Evolutionary conservation across 2,888 invertebrate genomes (phyloP).

Genomic region (Pachliopta kotzebuea): DNA sequence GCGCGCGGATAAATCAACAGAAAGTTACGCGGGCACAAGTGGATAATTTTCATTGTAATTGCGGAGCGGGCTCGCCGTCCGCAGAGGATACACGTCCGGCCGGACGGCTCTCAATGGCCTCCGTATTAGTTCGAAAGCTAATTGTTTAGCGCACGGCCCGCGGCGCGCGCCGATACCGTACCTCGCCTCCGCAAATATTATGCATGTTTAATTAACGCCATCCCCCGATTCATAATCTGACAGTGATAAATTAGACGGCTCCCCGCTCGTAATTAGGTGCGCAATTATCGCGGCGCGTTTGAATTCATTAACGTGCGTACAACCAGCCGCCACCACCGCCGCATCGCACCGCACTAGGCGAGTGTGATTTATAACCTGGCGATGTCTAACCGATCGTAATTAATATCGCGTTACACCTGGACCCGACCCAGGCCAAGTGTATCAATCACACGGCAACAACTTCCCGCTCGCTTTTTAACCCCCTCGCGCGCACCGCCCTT

Average conservation of each 20-base stretch:
- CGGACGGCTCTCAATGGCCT: slow-evolving; percentile 46
- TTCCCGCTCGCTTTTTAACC: slow-evolving; percentile 54
- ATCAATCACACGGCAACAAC: slow-evolving; percentile 47
- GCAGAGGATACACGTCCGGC: slow-evolving; percentile 42
- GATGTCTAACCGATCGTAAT: slow-evolving; percentile 66
- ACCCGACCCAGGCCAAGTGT: slow-evolving; percentile 40
- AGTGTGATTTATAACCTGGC: slow-evolving; percentile 70
- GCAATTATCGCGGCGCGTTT: slow-evolving; percentile 77
- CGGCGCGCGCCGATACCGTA: slow-evolving; percentile 39
- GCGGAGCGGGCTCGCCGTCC: slow-evolving; percentile 41
- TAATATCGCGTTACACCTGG: slow-evolving; percentile 67
- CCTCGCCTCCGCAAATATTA: slow-evolving; percentile 67
- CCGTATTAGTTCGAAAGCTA: slow-evolving; percentile 58
- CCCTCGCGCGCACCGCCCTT: slow-evolving; percentile 43
- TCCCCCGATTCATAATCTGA: slow-evolving; percentile 78
- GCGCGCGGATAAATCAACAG: slow-evolving; percentile 36
- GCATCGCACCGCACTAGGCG: slow-evolving; percentile 43
- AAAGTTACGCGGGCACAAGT: slow-evolving; percentile 37
- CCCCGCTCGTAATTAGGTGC: slow-evolving; percentile 73
- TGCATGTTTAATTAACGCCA: slow-evolving; percentile 76
- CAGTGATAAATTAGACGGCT: slow-evolving; percentile 75
- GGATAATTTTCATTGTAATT: slow-evolving; percentile 42
- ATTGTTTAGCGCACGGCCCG: slow-evolving; percentile 49
- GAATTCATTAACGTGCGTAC: slow-evolving; percentile 74
- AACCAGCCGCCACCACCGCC: slow-evolving; percentile 17